Evolutionary conservation across 2,888 invertebrate species (phyloP).

Genomic region (Coenonympha glycerion): DNA sequence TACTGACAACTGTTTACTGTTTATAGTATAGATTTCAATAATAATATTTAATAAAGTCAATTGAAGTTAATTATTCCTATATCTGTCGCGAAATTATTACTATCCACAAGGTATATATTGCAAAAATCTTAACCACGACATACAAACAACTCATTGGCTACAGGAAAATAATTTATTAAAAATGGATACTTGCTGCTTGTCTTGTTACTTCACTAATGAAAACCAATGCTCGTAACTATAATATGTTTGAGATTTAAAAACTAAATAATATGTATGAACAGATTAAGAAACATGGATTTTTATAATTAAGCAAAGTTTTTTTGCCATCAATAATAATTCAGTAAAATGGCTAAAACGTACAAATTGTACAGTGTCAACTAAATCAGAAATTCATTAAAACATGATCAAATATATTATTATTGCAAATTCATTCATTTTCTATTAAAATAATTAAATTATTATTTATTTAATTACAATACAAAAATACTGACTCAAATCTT

Average conservation of each 20-base stretch:
- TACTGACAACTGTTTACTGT: not conserved
- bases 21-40: not conserved
- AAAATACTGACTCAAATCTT: slow-evolving; percentile 4
- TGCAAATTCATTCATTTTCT: too few species aligned
- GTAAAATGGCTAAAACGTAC: not conserved
- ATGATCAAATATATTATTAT: not conserved
- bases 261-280: too few species aligned
- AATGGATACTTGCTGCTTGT: not conserved
- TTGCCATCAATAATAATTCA: not conserved
- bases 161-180: not conserved
- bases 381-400: not conserved
- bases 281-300: too few species aligned
- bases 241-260: too few species aligned
- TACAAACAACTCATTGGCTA: not conserved
- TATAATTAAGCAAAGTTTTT: too few species aligned
- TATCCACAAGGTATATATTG: not conserved
- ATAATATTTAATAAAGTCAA: not conserved
- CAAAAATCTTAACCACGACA: not conserved
- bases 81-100: not conserved
- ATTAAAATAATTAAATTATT: not conserved
- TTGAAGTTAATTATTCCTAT: not conserved
- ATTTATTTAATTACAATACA: slow-evolving; percentile 5
- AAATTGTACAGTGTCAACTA: not conserved
- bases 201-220: not conserved
- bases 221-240: too few species aligned